phyloP scores from a whole-genome alignment of 1,140 invertebrate species.

The Atta texana region DNA sequence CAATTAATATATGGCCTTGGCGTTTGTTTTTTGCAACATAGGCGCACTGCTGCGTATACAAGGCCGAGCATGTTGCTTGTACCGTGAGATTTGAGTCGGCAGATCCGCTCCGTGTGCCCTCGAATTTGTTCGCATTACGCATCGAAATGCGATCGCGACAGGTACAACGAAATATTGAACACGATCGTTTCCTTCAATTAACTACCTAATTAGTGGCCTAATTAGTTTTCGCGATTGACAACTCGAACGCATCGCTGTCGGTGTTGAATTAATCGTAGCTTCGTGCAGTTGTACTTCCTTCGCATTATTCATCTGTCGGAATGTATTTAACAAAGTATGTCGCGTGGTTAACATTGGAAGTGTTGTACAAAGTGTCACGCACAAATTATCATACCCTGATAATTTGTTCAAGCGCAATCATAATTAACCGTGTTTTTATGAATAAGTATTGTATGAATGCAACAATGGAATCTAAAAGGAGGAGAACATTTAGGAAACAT shows the following conservation, averaged over 20 bases:
- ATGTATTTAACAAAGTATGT: not conserved
- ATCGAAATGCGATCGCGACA: slow-evolving; percentile 4
- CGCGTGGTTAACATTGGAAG: not conserved
- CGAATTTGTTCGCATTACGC: not conserved
- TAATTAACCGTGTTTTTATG: not conserved
- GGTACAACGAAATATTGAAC: not conserved
- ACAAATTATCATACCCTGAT: not conserved
- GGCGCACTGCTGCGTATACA: not conserved
- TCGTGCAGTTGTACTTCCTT: not conserved
- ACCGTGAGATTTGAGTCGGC: not conserved
- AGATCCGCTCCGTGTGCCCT: not conserved
- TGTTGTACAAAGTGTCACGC: not conserved
- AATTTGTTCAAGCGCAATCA: not conserved
- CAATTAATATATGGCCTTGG: not conserved
- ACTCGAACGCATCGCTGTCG: not conserved
- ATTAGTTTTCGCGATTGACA: slow-evolving; percentile 15
- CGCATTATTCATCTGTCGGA: not conserved
- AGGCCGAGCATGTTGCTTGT: not conserved
- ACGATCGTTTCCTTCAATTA: slow-evolving; percentile 7
- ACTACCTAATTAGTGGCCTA: not conserved
- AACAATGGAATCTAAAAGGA: not conserved
- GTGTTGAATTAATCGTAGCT: not conserved
- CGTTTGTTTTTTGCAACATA: not conserved
- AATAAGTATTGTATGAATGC: not conserved
- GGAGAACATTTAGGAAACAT: not conserved